Conservation (phyloP, 2,888 invertebrate species). For the Drosophila nr. medialis region DNA sequence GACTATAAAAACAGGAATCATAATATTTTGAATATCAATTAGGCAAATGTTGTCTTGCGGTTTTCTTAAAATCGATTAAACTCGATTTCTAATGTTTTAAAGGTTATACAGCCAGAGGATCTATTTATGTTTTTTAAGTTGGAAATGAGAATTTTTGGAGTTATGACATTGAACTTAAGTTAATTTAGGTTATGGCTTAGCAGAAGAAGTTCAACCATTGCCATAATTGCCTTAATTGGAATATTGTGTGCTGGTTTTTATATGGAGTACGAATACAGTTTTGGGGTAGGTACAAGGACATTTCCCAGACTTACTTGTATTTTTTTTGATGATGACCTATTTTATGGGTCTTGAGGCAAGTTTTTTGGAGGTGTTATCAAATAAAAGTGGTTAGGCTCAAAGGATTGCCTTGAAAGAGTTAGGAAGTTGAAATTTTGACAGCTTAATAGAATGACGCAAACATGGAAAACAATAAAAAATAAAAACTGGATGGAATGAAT, state of each 20-base stretch:
- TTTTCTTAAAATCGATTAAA: background rate
- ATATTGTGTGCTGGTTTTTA: background rate
- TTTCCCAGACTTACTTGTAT: background rate
- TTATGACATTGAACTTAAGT: background rate
- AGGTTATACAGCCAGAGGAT: background rate
- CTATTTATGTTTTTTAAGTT: background rate
- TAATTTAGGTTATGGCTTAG: background rate
- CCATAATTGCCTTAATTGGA: background rate
- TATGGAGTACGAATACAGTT: background rate
- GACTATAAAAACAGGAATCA: background rate
- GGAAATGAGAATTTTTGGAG: background rate
- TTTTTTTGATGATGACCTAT: background rate
- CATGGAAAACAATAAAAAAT: background rate
- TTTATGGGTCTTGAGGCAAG: background rate
- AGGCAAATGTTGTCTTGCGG: background rate
- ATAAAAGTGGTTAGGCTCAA: background rate
- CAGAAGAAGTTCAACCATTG: background rate
- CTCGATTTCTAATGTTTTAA: background rate
- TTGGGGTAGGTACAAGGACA: background rate
- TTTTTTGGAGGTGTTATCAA: background rate
- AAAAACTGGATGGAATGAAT: background rate
- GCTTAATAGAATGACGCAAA: background rate
- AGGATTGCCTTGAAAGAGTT: background rate
- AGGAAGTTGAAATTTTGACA: background rate
- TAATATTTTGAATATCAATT: background rate